Base-by-base conservation (phyloP, 1,140 invertebrate genomes). In the Megalonaias nervosa region DNA sequence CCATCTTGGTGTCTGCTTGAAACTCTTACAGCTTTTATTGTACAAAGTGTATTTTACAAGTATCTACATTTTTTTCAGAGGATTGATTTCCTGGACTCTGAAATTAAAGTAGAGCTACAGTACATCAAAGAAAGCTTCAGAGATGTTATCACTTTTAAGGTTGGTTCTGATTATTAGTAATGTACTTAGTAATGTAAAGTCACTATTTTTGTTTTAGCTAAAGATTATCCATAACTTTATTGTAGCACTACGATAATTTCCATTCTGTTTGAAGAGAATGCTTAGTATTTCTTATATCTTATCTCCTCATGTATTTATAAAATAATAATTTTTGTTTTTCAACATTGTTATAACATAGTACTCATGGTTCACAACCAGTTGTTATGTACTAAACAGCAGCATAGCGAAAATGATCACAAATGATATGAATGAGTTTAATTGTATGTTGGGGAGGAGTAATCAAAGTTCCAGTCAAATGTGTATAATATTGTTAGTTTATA, bases 111-210 rank as follows among this genome's bases (percentile, higher is more conserved):
- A 56, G 86, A 88, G 65, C 31, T 90, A 55, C 77, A 85, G n/a
- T 79, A 83, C 59, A 81, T 90, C 17, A 84, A 79, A 62, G 71
- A 82, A 23, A 76, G 85, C 17, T 90, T 87, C 60, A 81, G 86
- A 61, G 89, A 90, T 82, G 75, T 77, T 21, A 85, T 90, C n/a
- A 88, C 88, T 58, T 90, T 87, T 74, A 87, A 87, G 84, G 89
- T 90, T 83, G 80, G 67, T 60, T 4, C 38, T 9, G 6, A 48
- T 48, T 48, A 48, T 48, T 48, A 48, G 11, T 11, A 48, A 48
- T 48, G 38, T 48, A 48, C 38, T 11, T 48, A 48, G 0, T 9
- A 48, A 48, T 48, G 6, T 62, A 62, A 23, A 62, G 60, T 23
- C 60, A n/a, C 19, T 62, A 9, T 57, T 72, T 70, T 56, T 65